Evolutionary conservation across 2,888 invertebrate species (phyloP).

Genomic region (Silvanus unidentatus): DNA sequence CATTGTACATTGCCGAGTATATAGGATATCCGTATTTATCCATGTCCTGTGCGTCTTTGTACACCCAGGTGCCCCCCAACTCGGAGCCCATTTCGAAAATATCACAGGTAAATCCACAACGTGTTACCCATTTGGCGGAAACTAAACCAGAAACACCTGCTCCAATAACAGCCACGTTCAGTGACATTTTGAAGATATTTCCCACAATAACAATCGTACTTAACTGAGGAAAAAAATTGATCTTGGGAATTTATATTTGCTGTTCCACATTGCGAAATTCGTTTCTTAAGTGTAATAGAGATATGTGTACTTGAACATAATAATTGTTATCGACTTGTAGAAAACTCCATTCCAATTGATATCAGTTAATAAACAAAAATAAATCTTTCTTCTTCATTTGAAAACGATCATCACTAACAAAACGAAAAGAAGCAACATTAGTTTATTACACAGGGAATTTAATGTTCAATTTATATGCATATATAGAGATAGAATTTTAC

Average conservation of each 20-base stretch:
- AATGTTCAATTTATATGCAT: no score
- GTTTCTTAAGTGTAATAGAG: no score
- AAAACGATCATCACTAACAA: no score
- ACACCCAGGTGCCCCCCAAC: constrained; percentile 90
- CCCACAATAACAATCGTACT: no score
- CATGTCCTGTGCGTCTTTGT: constrained; percentile 68
- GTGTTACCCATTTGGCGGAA: constrained; percentile 63
- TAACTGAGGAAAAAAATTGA: no score
- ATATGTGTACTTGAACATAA: neutral
- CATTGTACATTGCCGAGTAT: constrained; percentile 89
- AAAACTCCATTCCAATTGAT: neutral
- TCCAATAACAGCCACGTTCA: constrained; percentile 70
- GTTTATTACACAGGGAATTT: no score
- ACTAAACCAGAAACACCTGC: constrained; percentile 86
- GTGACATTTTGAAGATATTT: constrained; percentile 22
- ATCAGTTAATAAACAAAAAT: neutral
- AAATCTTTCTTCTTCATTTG: neutral
- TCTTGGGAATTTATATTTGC: no score
- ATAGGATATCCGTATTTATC: constrained; percentile 74
- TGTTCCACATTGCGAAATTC: no score
- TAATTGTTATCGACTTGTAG: neutral
- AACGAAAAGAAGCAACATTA: no score
- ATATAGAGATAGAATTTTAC: no score
- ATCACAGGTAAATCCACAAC: constrained; percentile 50
- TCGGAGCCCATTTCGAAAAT: constrained; percentile 70